Conservation (phyloP, 2,888 invertebrate genomes). For the Tethea ocularis region DNA sequence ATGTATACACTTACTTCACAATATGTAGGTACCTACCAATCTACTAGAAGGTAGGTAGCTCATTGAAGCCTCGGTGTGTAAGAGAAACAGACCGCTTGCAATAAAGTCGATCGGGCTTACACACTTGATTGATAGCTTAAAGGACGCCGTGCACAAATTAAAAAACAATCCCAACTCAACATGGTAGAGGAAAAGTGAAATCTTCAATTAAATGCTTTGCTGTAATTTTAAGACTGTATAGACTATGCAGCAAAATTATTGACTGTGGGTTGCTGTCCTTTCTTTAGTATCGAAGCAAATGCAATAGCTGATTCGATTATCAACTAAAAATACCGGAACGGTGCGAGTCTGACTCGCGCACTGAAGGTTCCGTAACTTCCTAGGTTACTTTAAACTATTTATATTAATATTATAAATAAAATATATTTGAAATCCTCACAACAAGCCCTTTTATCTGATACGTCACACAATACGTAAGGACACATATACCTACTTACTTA, state of each 20-base stretch:
- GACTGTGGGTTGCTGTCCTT: not conserved
- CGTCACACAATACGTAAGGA: too few species aligned
- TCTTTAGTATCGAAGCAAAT: not conserved
- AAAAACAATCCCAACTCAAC: slow-evolving; percentile 56
- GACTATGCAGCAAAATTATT: not conserved
- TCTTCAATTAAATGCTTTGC: slow-evolving; percentile 53
- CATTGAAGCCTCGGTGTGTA: not conserved
- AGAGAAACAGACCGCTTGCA: slow-evolving; percentile 6
- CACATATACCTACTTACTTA: too few species aligned
- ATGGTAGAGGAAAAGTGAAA: slow-evolving; percentile 47
- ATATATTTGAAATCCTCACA: too few species aligned
- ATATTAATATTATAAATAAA: too few species aligned
- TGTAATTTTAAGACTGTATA: not conserved
- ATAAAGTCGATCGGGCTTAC: slow-evolving; percentile 48
- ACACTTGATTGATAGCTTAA: slow-evolving; percentile 75
- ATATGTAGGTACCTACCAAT: not conserved
- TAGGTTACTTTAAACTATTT: too few species aligned
- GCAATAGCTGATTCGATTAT: not conserved
- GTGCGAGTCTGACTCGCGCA: too few species aligned
- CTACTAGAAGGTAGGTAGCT: not conserved
- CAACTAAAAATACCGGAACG: too few species aligned
- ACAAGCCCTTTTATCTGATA: too few species aligned
- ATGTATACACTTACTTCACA: not conserved
- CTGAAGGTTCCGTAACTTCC: too few species aligned
- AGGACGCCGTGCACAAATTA: slow-evolving; percentile 70